Base-by-base conservation (phyloP, 2,113 vertebrate species). In the Vireo altiloquus region DNA sequence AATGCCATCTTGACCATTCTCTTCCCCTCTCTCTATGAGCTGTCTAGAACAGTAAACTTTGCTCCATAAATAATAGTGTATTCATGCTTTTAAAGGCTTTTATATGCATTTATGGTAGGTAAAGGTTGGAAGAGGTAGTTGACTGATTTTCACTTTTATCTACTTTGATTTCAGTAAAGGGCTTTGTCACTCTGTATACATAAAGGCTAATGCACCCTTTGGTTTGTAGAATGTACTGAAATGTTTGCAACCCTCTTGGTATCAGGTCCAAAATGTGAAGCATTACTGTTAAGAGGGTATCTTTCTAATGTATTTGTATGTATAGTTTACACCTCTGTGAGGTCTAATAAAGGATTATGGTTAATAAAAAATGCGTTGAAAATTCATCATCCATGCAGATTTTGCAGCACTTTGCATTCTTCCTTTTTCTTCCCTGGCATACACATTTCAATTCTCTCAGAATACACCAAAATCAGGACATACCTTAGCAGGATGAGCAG, bases 311-410 rank as follows among this genome's bases (percentile, higher is more conserved):
- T 98, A 95, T 96, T 97, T 97, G 96, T 97, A 95, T 95, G 95
- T 90, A 96, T 85, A 98, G 92, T 96, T 97, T 94, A 97, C 96
- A 97, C 97, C 95, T 97, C 96, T 97, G 87, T 96, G 95, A 97
- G 92, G 96, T 97, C 94, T 97, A 97, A 97, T 97, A 97, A 98
- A 98, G 92, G 95, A 96, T 96, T 97, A 97, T 96, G 96, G 94
- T 96, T 98, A 97, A 96, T 90, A 97, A 97, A 94, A 97, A 96
- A 89, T 76, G 94, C 16, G 94, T 96, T 98, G 95, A 96, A 94
- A 94, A 92, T 96, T 96, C 85, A 97, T 98, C 91, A 68, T 84
- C 95, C 75, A 44, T 25, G 23, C 12, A 70, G 27, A 83, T 61
- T 89, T 94, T 92, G 87, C 87, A 93, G 70, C 91, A 95, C 92